Evolutionary conservation across 2,113 vertebrate genomes (phyloP), one percentile per base, ranked within the genome.

Genomic region (Aptenodytes forsteri): DNA sequence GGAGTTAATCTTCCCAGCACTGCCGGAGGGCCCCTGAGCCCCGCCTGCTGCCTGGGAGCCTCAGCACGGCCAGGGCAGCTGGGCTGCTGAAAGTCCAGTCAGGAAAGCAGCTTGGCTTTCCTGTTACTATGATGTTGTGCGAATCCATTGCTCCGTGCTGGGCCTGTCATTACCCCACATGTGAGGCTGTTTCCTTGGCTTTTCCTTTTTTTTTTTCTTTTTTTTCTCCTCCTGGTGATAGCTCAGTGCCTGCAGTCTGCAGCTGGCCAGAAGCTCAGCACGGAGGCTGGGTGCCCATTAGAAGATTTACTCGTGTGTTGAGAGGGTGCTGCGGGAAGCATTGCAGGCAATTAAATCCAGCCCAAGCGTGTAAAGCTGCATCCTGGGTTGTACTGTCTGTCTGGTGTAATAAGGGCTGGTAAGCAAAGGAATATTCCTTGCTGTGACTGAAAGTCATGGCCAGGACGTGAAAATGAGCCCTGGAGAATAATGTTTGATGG

Each of bases 61-160:
- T 59, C 46, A 20, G 54, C 62, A 34, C 1, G 3, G 32, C 44
- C 82, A 50, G 83, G 42, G 21, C 66, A 16, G 46, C 62, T 13
- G 46, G 27, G 50, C 58, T 69, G 5, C 89, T 55, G 25, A 5
- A n/a, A 70, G 49, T 29, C 79, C 44, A 26, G 14, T 16, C 7
- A 4, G 72, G 25, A 58, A 19, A 64, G 64, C 61, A 58, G 23
- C 47, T 71, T 77, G 86, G 91, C 46, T 38, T 23, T 50, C 21
- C 1, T 16, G 10, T 67, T 26, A 25, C 11, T 12, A 3, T 4
- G 0, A 9, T 30, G 29, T 19, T 44, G 27, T 56, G 46, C 3
- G 6, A 29, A 42, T 16, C 34, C 13, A 2, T 40, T 38, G 62
- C 62, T 36, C 44, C 1, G 0, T 29, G 32, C 40, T 8, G 8